Base-by-base conservation (phyloP, 2,888 invertebrate species). In the Archips xylosteana region DNA sequence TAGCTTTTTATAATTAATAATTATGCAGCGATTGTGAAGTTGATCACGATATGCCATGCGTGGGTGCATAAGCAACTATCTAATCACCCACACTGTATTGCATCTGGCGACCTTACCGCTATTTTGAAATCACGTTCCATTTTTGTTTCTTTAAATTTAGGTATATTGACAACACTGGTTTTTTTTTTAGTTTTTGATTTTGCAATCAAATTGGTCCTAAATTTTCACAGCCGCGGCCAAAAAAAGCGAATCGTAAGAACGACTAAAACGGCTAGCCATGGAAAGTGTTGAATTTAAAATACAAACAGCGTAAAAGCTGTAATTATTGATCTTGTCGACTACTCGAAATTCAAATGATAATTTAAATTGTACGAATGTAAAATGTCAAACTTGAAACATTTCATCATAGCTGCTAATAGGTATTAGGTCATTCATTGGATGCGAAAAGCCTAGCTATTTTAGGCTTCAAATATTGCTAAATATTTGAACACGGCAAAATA, bases 11-110 rank as follows among this genome's bases (percentile, higher is more conserved):
- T 39, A 63, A 45, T 75, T 70, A 74, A 54, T 63, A 65, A 74
- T 70, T 74, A 74, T 70, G 70, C 69, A 70, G 69, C 45, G 74
- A 65, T 74, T 74, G 70, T 70, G 69, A 60, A 69, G 74, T 54
- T 51, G 42, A 69, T 69, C 54, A 54, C 23, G 54, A 54, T 23
- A 54, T 74, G 36, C 60, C 45, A 69, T 65, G 69, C 65, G 69
- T 70, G 32, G 69, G 69, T 23, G 64, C 69, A 64, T 23, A 5
- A 32, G 32, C 57, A 57, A 57, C 59, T 63, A 59, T 73, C 73
- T 64, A 73, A 69, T 73, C 73, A 74, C 74, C 74, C 70, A 74
- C 74, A 61, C 70, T 36, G 47, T 62, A 54, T 39, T 51, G 65
- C 39, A 51, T 65, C 23, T 3, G 69, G 23, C 59, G 64, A 65